Evolutionary conservation across 2,113 vertebrate genomes (phyloP).

Genomic region (Xyliphius kryptos): DNA sequence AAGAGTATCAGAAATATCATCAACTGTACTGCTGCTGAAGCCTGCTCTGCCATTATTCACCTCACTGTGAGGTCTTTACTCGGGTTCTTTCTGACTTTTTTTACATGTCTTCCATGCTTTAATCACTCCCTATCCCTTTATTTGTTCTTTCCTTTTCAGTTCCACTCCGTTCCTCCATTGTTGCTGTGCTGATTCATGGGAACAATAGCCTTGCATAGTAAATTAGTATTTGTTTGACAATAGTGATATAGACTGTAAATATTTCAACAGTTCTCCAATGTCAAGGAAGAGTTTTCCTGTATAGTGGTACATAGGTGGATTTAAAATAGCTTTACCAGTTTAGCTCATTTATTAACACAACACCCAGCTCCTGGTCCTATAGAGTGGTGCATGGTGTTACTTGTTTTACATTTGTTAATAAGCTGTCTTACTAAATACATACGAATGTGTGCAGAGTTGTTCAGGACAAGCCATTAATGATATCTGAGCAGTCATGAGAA

Average conservation of each 20-base stretch:
- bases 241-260: constrained; percentile 43
- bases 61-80: too few relatives aligned
- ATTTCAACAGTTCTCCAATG: constrained; percentile 30
- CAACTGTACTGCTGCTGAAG: constrained; percentile 19
- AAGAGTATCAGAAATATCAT: too few relatives aligned
- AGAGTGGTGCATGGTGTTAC: too few relatives aligned
- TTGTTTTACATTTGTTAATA: too few relatives aligned
- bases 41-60: constrained; percentile 36
- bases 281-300: too few relatives aligned
- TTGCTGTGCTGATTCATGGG: constrained; percentile 13
- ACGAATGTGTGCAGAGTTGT: constrained; percentile 3
- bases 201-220: constrained; percentile 23
- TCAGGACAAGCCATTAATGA: constrained; percentile 15
- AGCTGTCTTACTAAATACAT: too few relatives aligned
- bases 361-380: too few relatives aligned
- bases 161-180: constrained; percentile 10
- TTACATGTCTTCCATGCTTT: constrained; percentile 26
- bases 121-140: neutral
- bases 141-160: constrained; percentile 21
- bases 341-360: too few relatives aligned
- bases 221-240: constrained; percentile 45
- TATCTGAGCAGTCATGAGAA: constrained; percentile 41
- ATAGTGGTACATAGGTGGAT: too few relatives aligned
- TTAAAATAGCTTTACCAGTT: too few relatives aligned
- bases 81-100: too few relatives aligned